Base-by-base conservation (phyloP, 2,797 vertebrate species). In the Antennarius maculatus region DNA sequence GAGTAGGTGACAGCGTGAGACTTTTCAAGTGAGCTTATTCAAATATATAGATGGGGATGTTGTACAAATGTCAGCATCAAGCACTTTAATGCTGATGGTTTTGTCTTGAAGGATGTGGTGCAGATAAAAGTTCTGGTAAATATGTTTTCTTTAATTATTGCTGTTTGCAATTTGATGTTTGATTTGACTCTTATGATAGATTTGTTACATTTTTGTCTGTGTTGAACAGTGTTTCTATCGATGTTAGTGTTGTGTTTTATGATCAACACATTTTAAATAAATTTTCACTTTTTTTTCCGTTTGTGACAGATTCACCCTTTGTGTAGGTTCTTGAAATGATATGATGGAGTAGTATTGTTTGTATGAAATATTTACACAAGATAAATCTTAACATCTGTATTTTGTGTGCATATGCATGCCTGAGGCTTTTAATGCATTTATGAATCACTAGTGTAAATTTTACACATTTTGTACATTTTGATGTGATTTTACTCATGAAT, bases 31-130 rank as follows among this genome's bases (percentile, higher is more conserved):
- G 23, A 23, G 23, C 1, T 23, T 23, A 23, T 23, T 23, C 23
- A 23, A 23, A 23, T 23, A 23, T 23, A 23, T 23, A 23, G 23
- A 2, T 2, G 23, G 23, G 23, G 23, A 5, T 45, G 14, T n/a
- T 17, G 5, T 46, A 2, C 27, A 64, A 31, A 28, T 39, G 1
- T 59, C 2, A 41, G 2, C 37, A 8, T 5, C 4, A 50, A 23
- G 59, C 11, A n/a, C 53, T 37, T 54, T 12, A 15, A 61, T 52
- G 45, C 62, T 88, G 56, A 86, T 54, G 43, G 37, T 69, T 66
- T 90, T 86, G 59, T 86, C 42, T 89, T 87, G 14, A 93, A 93
- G 90, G 88, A 81, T 66, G 76, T 41, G 66, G 81, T 82, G 66
- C 76, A 82, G 52, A 80, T 83, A 34, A 77, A 90, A 47, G 73